A percentile compares a stretch with the other conserved stretches of the same genome.
Evolutionary conservation across 2,797 vertebrate species (phyloP).

Genomic region (Eulemur rubriventer): DNA sequence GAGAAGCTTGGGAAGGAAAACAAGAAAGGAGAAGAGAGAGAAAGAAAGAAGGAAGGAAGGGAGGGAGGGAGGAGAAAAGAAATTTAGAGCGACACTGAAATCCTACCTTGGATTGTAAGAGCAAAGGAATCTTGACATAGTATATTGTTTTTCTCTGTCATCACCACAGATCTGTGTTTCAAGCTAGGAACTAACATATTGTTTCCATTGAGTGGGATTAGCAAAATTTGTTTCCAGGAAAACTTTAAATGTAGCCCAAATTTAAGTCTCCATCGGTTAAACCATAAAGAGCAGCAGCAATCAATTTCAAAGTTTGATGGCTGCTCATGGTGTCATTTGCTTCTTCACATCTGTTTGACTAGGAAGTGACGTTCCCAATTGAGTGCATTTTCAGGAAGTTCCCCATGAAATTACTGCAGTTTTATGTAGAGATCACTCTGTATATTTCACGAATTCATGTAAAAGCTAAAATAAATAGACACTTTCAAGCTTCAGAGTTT

Average conservation of each 20-base stretch:
- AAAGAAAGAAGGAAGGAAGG: not conserved
- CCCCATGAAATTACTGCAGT: constrained; percentile 47
- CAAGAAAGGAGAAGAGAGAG: not conserved
- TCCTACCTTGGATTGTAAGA: not conserved
- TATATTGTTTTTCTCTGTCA: constrained; percentile 34
- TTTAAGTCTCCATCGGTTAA: constrained; percentile 37
- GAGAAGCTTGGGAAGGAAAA: not conserved
- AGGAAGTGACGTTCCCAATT: constrained; percentile 23
- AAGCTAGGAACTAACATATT: constrained; percentile 50
- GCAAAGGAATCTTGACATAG: constrained; percentile 13
- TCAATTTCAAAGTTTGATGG: constrained; percentile 31
- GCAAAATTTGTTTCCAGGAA: constrained; percentile 69
- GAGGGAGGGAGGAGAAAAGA: not conserved
- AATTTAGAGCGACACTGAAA: not conserved
- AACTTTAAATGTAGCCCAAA: constrained; percentile 60
- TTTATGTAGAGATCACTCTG: not conserved
- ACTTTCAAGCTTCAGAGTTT: constrained; percentile 34
- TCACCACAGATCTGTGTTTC: constrained; percentile 44
- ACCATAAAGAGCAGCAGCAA: constrained; percentile 50
- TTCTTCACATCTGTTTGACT: constrained; percentile 55
- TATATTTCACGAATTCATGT: constrained; percentile 44
- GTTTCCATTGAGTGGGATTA: constrained; percentile 70
- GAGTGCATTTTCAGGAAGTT: constrained; percentile 15
- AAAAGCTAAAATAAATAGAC: constrained; percentile 43
- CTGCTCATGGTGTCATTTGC: constrained; percentile 31